Base-by-base conservation (phyloP, 2,888 invertebrate species). In the Gandaritis pyraliata region DNA sequence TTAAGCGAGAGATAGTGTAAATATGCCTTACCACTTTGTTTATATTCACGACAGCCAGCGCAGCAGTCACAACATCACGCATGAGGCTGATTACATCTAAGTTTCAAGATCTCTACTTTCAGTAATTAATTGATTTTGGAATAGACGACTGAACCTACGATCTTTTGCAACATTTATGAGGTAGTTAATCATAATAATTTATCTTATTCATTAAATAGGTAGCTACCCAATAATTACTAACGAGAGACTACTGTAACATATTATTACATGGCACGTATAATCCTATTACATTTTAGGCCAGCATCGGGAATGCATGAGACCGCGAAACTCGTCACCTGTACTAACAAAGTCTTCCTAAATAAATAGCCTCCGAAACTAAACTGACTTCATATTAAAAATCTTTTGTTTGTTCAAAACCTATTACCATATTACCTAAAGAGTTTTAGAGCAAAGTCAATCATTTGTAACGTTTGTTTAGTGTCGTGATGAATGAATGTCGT, bases 1-100 rank as follows among this genome's bases (percentile, higher is more conserved):
- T 89, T 90, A 89, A 90, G 84, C 77, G 81, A 77, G 43, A 43
- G 43, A 76, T 74, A 78, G 80, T 82, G 85, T 88, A 90, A 88
- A 88, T 85, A 86, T 80, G 83, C 82, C 82, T 79, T 72, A 74
- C 76, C 68, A 76, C 70, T 73, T 78, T 83, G 84, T 88, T 88
- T 87, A 87, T 87, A 85, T 72, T 75, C 63, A 68, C 70, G 64
- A 64, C 66, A 57, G 66, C 54, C 47, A 65, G 64, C 73, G 71
- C 47, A 65, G 64, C 73, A 70, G 68, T 77, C 74, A 73, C 69
- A 72, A 71, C 73, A 75, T 73, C 76, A 75, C 43, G 16, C 50
- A 57, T 29, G 47, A 29, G 33, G 16, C 50, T 57, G 50, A 57
- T 57, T 57, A 23, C 39, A 41, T 33, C 54, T 76, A 77, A 16